Conservation (phyloP, 2,113 vertebrate genomes). For the Amblyopsis rosae region DNA sequence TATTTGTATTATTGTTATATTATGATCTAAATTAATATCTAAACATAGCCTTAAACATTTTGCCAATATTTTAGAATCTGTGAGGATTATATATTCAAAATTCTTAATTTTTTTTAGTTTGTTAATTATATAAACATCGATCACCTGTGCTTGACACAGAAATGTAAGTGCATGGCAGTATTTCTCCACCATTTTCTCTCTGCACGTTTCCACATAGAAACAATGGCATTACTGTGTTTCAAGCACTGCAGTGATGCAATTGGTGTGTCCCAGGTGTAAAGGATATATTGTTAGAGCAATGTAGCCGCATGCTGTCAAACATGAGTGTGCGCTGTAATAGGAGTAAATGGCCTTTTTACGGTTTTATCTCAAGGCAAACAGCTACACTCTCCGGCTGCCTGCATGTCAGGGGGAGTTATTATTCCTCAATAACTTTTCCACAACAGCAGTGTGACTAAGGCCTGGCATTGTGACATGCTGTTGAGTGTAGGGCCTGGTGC, state of each 20-base stretch:
- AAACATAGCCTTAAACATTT: background rate
- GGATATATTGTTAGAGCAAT: slow-evolving; percentile 46
- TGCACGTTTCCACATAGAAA: slow-evolving; percentile 13
- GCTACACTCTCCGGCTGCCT: too few species aligned
- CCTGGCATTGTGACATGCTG: slow-evolving; percentile 13
- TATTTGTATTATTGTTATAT: too few species aligned
- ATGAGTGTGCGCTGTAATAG: slow-evolving; percentile 39
- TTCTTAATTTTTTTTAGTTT: background rate
- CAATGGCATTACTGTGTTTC: slow-evolving; percentile 2
- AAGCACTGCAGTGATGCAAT: background rate
- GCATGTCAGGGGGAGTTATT: slow-evolving; percentile 13
- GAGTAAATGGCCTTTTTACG: slow-evolving; percentile 60
- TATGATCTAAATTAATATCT: too few species aligned
- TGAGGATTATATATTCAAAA: too few species aligned
- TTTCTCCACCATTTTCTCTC: slow-evolving; percentile 17
- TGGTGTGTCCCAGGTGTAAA: slow-evolving; percentile 8
- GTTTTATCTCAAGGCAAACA: slow-evolving; percentile 38
- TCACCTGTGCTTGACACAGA: background rate
- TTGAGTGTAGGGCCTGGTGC: slow-evolving; percentile 36
- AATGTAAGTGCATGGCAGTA: background rate
- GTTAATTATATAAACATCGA: slow-evolving; percentile 13
- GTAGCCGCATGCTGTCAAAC: slow-evolving; percentile 47
- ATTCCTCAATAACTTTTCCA: slow-evolving; percentile 32
- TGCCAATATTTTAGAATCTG: background rate
- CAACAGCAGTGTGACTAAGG: background rate